Conservation (phyloP, 1,140 invertebrate species). For the Yoshiicerus persimilis region DNA sequence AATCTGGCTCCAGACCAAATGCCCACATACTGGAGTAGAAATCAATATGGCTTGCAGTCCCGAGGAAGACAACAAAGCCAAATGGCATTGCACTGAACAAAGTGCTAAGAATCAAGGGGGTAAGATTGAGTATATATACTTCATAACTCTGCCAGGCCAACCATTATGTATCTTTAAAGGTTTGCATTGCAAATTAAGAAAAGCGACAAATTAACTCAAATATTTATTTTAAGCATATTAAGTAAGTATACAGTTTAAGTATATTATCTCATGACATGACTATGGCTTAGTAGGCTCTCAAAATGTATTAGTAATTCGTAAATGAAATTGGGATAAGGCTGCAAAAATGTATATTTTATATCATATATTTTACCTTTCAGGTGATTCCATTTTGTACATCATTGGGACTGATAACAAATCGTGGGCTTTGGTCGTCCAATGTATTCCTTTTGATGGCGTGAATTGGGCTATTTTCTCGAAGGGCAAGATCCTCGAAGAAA, state of each 20-base stretch:
- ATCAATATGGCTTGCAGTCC: conserved; percentile 1
- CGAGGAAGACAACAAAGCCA: not conserved
- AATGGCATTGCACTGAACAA: conserved; percentile 22
- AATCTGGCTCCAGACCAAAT: conserved; percentile 25
- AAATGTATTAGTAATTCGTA: too few species aligned
- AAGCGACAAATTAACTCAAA: too few species aligned
- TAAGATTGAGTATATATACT: not conserved
- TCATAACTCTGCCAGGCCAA: too few species aligned
- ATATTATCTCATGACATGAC: too few species aligned
- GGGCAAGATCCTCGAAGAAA: not conserved
- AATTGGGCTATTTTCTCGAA: conserved; percentile 37
- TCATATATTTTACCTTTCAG: too few species aligned
- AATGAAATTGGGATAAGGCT: too few species aligned
- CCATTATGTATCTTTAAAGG: too few species aligned
- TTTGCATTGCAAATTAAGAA: too few species aligned
- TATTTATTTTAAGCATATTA: too few species aligned
- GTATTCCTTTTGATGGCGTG: not conserved
- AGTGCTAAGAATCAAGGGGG: not conserved
- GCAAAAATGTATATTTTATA: too few species aligned
- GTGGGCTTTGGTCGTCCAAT: conserved; percentile 2
- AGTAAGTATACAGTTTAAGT: too few species aligned
- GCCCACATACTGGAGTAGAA: conserved; percentile 17
- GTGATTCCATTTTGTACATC: conserved; percentile 10
- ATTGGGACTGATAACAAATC: not conserved
- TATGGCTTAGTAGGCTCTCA: too few species aligned